Evolutionary conservation across 2,888 invertebrate species (phyloP).

Genomic region (Desoria tigrina): DNA sequence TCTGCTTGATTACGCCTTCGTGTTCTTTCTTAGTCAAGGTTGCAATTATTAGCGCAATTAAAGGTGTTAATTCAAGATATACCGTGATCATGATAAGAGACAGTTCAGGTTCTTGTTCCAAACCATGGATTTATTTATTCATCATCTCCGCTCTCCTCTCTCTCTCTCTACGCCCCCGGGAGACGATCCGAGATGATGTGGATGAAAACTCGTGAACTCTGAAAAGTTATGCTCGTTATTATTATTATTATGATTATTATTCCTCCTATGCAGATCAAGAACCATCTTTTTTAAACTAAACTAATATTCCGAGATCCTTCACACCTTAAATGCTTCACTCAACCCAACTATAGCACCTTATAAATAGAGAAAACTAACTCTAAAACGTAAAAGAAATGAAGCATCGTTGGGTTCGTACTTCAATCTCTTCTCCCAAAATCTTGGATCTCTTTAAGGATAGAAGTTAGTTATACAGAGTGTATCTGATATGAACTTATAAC

Average conservation of each 20-base stretch:
- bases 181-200: constrained; percentile 5
- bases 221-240: constrained; percentile 45
- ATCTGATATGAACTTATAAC: background rate
- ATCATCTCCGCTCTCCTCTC: background rate
- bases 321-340: constrained; percentile 17
- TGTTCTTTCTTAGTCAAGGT: constrained; percentile 52
- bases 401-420: no score
- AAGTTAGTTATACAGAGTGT: no score
- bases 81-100: constrained; percentile 53
- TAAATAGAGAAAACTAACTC: background rate
- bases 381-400: background rate
- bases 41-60: constrained; percentile 54
- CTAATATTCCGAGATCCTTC: constrained; percentile 28
- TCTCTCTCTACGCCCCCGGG: constrained; percentile 42
- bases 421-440: no score
- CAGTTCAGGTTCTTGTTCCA: constrained; percentile 48
- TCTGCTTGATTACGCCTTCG: constrained; percentile 52
- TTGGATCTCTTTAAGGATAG: no score
- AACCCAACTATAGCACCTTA: constrained; percentile 1
- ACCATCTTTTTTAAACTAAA: constrained; percentile 25
- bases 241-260: constrained; percentile 46
- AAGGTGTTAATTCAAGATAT: constrained; percentile 54
- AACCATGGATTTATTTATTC: constrained; percentile 20
- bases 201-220: constrained; percentile 41
- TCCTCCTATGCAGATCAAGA: constrained; percentile 49